Conservation (phyloP, 2,888 invertebrate species). For the Apodemia hepburni region DNA sequence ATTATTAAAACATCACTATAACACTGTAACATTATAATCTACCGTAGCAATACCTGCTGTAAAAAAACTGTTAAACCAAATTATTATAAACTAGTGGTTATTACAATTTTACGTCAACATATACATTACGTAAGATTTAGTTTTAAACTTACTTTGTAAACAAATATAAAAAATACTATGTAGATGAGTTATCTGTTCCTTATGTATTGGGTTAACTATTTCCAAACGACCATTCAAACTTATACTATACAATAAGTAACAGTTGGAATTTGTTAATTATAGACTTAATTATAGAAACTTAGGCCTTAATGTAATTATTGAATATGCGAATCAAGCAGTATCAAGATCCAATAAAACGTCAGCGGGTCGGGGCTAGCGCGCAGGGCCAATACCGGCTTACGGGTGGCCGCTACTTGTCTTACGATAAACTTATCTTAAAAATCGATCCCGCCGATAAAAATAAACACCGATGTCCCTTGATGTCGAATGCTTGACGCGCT, state of each 20-base stretch:
- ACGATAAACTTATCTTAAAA: constrained; percentile 76
- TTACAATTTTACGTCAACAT: too few relatives aligned
- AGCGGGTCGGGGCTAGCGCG: constrained; percentile 46
- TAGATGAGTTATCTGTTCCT: not conserved
- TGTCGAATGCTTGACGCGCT: constrained; percentile 67
- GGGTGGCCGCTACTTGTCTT: constrained; percentile 80
- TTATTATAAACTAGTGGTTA: too few relatives aligned
- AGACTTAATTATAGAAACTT: not conserved
- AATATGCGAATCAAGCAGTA: constrained; percentile 71
- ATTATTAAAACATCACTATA: too few relatives aligned
- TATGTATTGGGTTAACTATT: not conserved
- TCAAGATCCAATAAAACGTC: constrained; percentile 75
- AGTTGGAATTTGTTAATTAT: constrained; percentile 4
- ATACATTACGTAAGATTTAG: too few relatives aligned
- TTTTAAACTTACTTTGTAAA: not conserved
- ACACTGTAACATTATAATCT: too few relatives aligned
- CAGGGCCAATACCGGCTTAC: constrained; percentile 39
- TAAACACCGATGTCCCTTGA: constrained; percentile 57
- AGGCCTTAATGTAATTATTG: constrained; percentile 44
- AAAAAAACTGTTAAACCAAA: too few relatives aligned
- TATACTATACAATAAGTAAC: not conserved
- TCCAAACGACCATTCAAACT: not conserved
- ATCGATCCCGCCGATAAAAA: constrained; percentile 77
- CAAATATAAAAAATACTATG: not conserved
- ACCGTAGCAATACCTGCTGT: too few relatives aligned